Evolutionary conservation across 2,113 vertebrate genomes (phyloP).

Genomic region (Neodontobutis hainanensis): DNA sequence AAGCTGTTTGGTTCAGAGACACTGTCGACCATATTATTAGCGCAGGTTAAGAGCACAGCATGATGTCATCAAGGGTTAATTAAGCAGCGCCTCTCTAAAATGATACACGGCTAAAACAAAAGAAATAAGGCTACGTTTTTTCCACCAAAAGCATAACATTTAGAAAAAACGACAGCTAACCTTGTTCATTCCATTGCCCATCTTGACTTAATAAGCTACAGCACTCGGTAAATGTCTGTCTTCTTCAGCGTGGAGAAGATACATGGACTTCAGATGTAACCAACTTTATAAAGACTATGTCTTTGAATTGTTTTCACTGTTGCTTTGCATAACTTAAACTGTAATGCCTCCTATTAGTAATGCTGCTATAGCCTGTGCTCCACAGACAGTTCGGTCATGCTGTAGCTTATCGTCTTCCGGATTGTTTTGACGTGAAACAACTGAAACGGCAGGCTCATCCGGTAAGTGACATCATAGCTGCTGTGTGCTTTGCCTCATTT

Average conservation of each 20-base stretch:
- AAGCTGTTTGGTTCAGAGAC: no score
- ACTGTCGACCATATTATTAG: neutral
- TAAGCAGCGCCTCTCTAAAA: neutral
- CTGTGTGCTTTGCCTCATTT: neutral
- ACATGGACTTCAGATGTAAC: constrained; percentile 23
- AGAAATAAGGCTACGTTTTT: neutral
- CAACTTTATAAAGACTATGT: neutral
- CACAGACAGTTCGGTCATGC: constrained; percentile 26
- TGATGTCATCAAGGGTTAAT: neutral
- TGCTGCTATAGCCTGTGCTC: constrained; percentile 2
- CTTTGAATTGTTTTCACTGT: neutral
- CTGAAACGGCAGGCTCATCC: constrained; percentile 45
- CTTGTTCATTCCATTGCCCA: constrained; percentile 83
- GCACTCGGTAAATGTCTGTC: neutral
- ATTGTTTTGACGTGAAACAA: constrained; percentile 59
- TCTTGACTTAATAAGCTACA: constrained; percentile 40
- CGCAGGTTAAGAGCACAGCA: constrained; percentile 3
- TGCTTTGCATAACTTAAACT: constrained; percentile 6
- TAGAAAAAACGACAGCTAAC: constrained; percentile 35
- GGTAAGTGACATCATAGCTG: constrained; percentile 53
- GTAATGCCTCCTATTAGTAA: no score
- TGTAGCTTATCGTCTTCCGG: constrained; percentile 54
- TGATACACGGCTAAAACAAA: neutral
- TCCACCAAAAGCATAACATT: no score
- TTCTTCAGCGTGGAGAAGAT: constrained; percentile 11